Evolutionary conservation across 1,140 invertebrate species (phyloP), one percentile per base, ranked within the genome.

Genomic region (Drosophila trapezifrons): DNA sequence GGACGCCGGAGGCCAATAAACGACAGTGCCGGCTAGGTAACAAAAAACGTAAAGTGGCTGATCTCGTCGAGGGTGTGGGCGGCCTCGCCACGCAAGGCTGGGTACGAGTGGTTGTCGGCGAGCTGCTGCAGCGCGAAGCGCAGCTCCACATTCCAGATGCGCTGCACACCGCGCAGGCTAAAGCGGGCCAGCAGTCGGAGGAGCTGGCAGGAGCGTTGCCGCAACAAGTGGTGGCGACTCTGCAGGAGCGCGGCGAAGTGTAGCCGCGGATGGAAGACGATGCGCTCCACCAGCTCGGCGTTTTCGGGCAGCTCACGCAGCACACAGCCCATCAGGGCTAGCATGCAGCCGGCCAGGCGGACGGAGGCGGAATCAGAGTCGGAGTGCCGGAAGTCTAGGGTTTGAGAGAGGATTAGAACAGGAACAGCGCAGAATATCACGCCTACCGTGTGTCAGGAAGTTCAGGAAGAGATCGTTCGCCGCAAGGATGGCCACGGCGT

Each of bases 251-350:
- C 92, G 12, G 93, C 90, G 43, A 96, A 92, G 64, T 94, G 93
- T 18, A 95, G 93, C 7, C 90, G 91, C 4, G 92, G 64, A 60
- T 93, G 93, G 45, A 95, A 94, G 1, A 96, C 85, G 59, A 97
- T 94, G 74, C 94, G 94, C 80, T 96, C 95, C 0, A 97, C 94
- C 1, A 97, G 93, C 60, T 95, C 95, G 0, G 94, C 94, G 84
- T 96, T 96, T 83, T 96, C 95, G 0, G 96, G 95, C 8, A 95
- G 91, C 54, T 94, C 94, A 70, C 96, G 94, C 8, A 97, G 82
- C n/a, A 97, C 93, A 13, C 96, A 96, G 78, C 94, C 95, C 8
- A 97, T 93, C 35, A 97, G 93, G 0, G 96, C 87, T 18, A 92
- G 27, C 42, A 92, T 77, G 94, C 10, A 97, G 77, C 29, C 96